Conservation (phyloP, 2,797 vertebrate species). For the Chelonia mydas region DNA sequence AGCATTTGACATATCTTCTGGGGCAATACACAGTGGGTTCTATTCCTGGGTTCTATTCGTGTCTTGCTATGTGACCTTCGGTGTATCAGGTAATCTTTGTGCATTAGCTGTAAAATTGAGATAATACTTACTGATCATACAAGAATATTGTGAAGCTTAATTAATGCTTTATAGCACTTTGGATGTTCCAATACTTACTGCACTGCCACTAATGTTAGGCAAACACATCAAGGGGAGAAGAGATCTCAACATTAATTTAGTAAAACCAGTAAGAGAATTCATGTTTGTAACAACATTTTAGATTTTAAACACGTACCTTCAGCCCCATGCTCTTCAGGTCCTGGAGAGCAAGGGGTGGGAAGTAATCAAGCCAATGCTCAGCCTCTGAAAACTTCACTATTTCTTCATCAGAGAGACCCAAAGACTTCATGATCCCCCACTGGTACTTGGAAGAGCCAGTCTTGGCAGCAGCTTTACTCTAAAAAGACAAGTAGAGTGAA, state of each 20-base stretch:
- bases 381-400: conserved; percentile 91
- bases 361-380: conserved; percentile 96
- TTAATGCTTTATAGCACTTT: not conserved
- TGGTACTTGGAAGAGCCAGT: conserved; percentile 90
- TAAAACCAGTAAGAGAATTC: not conserved
- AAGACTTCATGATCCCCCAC: conserved; percentile 96
- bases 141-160: not conserved
- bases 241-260: not conserved
- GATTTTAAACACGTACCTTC: conserved; percentile 84
- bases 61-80: not conserved
- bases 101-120: not conserved
- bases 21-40: not conserved
- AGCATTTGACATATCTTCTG: not conserved
- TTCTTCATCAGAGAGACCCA: conserved; percentile 91
- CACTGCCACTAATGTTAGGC: fast-evolving
- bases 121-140: not conserved
- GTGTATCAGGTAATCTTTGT: not conserved
- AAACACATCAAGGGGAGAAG: not conserved
- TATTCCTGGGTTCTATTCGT: not conserved
- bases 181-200: not conserved
- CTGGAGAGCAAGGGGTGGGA: conserved; percentile 92
- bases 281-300: not conserved
- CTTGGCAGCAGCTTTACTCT: conserved; percentile 97
- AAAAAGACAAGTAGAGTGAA: not conserved
- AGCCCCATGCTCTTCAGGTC: conserved; percentile 95